phyloP scores from a whole-genome alignment of 2,113 vertebrate genomes.

The Proterorhinus semilunaris region DNA sequence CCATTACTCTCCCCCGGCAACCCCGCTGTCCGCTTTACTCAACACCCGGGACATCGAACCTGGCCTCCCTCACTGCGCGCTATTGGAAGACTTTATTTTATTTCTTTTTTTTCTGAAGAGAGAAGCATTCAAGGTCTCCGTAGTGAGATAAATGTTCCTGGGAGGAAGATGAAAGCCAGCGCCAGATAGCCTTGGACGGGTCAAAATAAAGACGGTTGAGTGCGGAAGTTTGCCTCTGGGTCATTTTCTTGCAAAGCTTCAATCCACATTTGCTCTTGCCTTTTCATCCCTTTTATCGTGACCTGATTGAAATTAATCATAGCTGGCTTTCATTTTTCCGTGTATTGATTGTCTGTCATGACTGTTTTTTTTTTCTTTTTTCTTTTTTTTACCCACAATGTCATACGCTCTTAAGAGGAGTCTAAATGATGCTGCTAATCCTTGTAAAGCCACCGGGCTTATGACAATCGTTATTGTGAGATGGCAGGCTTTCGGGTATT shows the following conservation, averaged over 20 bases:
- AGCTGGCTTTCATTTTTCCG: slow-evolving; percentile 46
- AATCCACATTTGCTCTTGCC: slow-evolving; percentile 12
- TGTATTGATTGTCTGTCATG: slow-evolving; percentile 53
- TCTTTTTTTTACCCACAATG: slow-evolving; percentile 22
- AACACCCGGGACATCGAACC: slow-evolving; percentile 51
- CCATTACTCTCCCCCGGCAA: slow-evolving; percentile 46
- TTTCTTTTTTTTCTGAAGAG: not conserved
- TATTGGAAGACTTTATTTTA: slow-evolving; percentile 51
- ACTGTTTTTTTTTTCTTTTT: slow-evolving; percentile 19
- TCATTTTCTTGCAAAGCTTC: slow-evolving; percentile 31
- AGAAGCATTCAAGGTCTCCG: slow-evolving; percentile 52
- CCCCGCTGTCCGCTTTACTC: slow-evolving; percentile 55
- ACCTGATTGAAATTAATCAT: slow-evolving; percentile 24
- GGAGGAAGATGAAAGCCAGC: slow-evolving; percentile 54
- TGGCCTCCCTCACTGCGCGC: slow-evolving; percentile 27
- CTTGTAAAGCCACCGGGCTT: slow-evolving; percentile 36
- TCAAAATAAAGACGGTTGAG: slow-evolving; percentile 48
- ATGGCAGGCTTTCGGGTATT: slow-evolving; percentile 36
- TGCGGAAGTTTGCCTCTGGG: slow-evolving; percentile 46
- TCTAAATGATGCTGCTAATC: slow-evolving; percentile 44
- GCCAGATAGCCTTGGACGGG: slow-evolving; percentile 33
- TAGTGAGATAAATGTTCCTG: slow-evolving; percentile 64
- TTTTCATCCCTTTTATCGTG: slow-evolving; percentile 19
- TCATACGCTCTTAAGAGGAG: slow-evolving; percentile 33
- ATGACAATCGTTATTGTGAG: slow-evolving; percentile 30